Evolutionary conservation across 2,888 invertebrate species (phyloP), one percentile per base, ranked within the genome.

Genomic region (Cephonodes hylas): DNA sequence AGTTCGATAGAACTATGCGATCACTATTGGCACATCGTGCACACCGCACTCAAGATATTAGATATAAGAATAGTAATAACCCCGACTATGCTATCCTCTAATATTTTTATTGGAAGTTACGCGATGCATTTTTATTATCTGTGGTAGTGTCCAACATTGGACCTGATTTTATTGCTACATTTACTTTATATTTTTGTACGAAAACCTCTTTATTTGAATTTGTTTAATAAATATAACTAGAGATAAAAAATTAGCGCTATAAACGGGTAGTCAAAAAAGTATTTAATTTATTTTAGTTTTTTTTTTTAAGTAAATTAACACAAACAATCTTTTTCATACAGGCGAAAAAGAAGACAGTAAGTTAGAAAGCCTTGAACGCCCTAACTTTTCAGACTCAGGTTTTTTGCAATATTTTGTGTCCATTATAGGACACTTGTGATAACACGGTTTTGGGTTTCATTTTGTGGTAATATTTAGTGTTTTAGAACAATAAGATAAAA

Each of bases 11-110:
- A 27, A 31, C 53, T 31, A 53, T 48, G 10, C 23, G 13, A 27
- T 27, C 53, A 23, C 23, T 56, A 60, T 44, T 56, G 44, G 45
- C 38, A 56, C 56, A 46, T 44, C 25, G 63, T 59, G 63, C 63
- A 63, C 63, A 25, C 42, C 34, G 63, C 63, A 60, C 60, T 42
- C 8, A 20, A 42, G 18, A 44, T 44, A 58, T 56, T 56, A 56
- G 53, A 25, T 53, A 18, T 53, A 53, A 53, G 27, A 31, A 53
- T 53, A 53, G 53, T 53, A 18, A 31, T 53, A 27, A 10, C 53
- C 53, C 8, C 10, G 18, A 27, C 10, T 53, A 53, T 20, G 53
- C 53, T 53, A 53, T 18, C 4, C 10, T 31, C 10, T 18, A 31
- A 48, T 25, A 25, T 53, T 27, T 53, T 53, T 18, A 53, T 31